Conservation (phyloP, 92 coral and sea anemone species). For the Epizoanthus ramosus region DNA sequence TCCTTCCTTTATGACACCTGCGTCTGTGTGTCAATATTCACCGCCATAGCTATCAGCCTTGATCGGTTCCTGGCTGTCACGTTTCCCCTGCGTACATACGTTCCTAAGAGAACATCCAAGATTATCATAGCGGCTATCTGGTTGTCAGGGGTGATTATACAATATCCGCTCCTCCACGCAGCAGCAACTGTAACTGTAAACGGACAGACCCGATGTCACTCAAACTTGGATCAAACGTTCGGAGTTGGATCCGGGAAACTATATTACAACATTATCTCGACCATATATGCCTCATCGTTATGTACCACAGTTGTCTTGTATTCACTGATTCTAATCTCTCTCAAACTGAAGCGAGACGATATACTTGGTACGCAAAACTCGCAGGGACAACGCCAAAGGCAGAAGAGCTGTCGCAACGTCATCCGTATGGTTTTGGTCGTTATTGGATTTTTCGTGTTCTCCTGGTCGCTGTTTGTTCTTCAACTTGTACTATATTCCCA, state of each 20-base stretch:
- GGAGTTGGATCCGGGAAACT: slow-evolving; percentile 18
- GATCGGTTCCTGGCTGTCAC: slow-evolving; percentile 32
- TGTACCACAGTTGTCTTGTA: slow-evolving; percentile 18
- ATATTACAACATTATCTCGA: slow-evolving; percentile 26
- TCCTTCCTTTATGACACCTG: slow-evolving; percentile 34
- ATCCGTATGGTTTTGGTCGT: slow-evolving; percentile 37
- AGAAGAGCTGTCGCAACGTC: slow-evolving; percentile 30
- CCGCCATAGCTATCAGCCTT: slow-evolving; percentile 37
- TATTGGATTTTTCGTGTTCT: slow-evolving; percentile 36
- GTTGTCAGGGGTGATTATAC: slow-evolving; percentile 5
- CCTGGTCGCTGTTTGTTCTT: slow-evolving; percentile 28
- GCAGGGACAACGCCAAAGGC: neutral
- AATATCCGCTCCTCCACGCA: slow-evolving; percentile 22
- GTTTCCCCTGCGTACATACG: slow-evolving; percentile 21
- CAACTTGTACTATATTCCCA: slow-evolving; percentile 34
- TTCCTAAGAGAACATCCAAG: slow-evolving; percentile 28
- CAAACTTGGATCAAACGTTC: slow-evolving; percentile 28
- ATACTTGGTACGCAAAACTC: slow-evolving; percentile 18
- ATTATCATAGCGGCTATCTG: slow-evolving; percentile 8
- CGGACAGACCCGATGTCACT: neutral
- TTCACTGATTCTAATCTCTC: slow-evolving; percentile 27
- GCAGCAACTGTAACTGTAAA: slow-evolving; percentile 1
- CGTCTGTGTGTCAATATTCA: slow-evolving; percentile 42
- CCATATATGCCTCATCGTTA: slow-evolving; percentile 24
- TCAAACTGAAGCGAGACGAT: slow-evolving; percentile 22